A percentile compares a stretch with the other conserved stretches of the same genome.
Conservation (phyloP, 2,797 vertebrate species). For the Thamnophis elegans region DNA sequence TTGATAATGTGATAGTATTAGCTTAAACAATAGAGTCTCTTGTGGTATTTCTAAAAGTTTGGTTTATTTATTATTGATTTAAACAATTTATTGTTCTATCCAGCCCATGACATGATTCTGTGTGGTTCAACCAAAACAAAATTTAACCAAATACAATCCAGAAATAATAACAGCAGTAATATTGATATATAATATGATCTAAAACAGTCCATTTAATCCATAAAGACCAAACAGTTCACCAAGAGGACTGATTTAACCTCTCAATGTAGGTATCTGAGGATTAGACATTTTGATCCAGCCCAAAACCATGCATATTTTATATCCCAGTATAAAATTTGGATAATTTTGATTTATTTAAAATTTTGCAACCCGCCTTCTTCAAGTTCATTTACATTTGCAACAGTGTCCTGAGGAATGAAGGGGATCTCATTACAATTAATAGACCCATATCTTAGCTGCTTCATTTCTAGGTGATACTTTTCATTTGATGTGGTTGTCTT, state of each 20-base stretch:
- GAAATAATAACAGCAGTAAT: background rate
- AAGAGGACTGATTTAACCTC: background rate
- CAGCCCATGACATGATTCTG: background rate
- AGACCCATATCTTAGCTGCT: conserved; percentile 63
- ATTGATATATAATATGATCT: background rate
- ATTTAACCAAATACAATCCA: background rate
- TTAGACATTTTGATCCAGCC: background rate
- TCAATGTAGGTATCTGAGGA: background rate
- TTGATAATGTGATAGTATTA: background rate
- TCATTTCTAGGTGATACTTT: conserved; percentile 48
- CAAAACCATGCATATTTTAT: background rate
- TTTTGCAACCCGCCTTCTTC: background rate
- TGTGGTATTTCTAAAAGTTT: background rate
- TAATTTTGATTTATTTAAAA: background rate
- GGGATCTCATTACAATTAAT: background rate
- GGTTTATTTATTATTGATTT: background rate
- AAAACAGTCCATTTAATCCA: background rate
- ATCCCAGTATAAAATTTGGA: background rate
- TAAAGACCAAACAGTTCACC: background rate
- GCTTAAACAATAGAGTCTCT: background rate
- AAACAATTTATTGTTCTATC: background rate
- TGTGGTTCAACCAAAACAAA: background rate
- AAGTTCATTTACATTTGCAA: conserved; percentile 32
- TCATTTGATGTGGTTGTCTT: conserved; percentile 29
- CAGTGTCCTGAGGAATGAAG: background rate